Evolutionary conservation across 2,113 vertebrate genomes (phyloP), one percentile per base, ranked within the genome.

Genomic region (Vicugna pacos): DNA sequence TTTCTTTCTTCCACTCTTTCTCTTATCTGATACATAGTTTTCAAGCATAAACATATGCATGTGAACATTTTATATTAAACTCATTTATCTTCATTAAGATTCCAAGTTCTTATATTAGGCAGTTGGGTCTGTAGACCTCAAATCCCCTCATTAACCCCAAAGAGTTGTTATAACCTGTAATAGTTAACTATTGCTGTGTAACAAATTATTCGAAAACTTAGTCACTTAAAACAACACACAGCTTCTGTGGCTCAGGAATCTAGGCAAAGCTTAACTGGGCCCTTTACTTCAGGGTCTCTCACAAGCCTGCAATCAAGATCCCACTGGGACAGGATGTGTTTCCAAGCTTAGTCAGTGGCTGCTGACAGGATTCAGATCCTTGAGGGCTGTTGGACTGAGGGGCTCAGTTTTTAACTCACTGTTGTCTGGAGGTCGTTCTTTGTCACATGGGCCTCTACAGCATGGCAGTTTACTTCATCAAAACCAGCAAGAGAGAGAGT

Each of bases 81-180:
- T 81, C 32, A 81, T 64, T 89, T 76, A 4, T 56, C 16, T 94
- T 82, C 24, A 56, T 81, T 92, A 46, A 87, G 65, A 92, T 81
- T 81, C 38, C 22, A 92, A 72, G 3, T 80, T 64, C 56, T 54
- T 42, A 38, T 35, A 62, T 79, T 85, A 77, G 6, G n/a, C 24
- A 42, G 2, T 70, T 79, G 62, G n/a, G 26, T n/a, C 60, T 77
- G 1, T 77, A 62, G 62, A 62, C 28, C 19, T 60, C 42, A 79
- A 52, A 85, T 52, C 28, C 64, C 32, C 13, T 72, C 46, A 28
- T 46, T 64, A 70, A 80, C 17, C 1, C 67, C 19, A 0, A 32
- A 81, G 22, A 56, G 4, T 65, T 87, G n/a, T 35, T 62, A 70
- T 58, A 65, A 35, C 32, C 6, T 83, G 30, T 64, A 30, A 75